Percentiles rank a stretch among this genome's conserved stretches.
Evolutionary conservation across 2,888 invertebrate species (phyloP).

Genomic region (Mesochorus sp.): DNA sequence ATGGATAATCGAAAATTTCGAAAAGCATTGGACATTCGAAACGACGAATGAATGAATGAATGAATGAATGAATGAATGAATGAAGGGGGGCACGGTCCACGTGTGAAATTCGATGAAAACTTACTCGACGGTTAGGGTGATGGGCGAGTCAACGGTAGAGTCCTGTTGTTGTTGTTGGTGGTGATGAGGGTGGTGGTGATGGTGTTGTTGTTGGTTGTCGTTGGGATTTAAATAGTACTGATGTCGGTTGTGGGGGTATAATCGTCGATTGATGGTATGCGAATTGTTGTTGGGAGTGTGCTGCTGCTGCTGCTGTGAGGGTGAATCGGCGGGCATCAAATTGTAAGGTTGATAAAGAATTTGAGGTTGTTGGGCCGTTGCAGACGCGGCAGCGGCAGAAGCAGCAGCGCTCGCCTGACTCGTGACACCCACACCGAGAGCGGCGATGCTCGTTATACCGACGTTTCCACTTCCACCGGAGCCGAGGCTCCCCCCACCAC

Average conservation of each 20-base stretch:
- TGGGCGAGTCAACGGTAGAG: conserved; percentile 56
- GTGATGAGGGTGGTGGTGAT: too few species aligned
- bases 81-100: too few species aligned
- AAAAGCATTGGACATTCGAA: background rate
- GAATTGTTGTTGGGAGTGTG: conserved; percentile 72
- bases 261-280: conserved; percentile 60
- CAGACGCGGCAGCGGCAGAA: conserved; percentile 33
- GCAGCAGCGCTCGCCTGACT: conserved; percentile 69
- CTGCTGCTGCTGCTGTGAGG: conserved; percentile 71
- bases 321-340: conserved; percentile 75
- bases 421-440: conserved; percentile 41
- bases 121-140: conserved; percentile 60
- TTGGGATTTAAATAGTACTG: conserved; percentile 47
- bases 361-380: conserved; percentile 73
- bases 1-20: too few species aligned
- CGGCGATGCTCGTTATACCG: conserved; percentile 62
- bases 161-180: conserved; percentile 55
- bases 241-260: conserved; percentile 54
- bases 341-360: conserved; percentile 80
- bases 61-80: background rate
- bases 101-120: too few species aligned
- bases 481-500: conserved; percentile 16
- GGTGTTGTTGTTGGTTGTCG: conserved; percentile 52
- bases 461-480: conserved; percentile 29
- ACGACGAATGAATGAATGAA: background rate